A percentile compares a stretch with the other conserved stretches of the same genome.
Conservation (phyloP, 2,888 invertebrate species). For the Mechanitis messenoides region DNA sequence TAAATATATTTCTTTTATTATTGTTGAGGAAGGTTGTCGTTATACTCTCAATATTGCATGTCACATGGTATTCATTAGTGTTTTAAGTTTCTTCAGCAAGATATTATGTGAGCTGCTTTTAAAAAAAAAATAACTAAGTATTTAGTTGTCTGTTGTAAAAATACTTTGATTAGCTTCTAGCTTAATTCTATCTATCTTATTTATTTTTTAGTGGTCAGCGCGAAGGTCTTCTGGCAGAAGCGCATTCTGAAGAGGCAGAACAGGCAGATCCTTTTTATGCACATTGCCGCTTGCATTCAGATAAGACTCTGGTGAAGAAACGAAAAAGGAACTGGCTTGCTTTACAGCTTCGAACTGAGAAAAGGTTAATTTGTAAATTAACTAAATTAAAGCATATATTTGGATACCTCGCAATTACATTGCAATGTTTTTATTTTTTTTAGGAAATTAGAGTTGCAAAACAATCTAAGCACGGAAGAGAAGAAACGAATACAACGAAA, state of each 20-base stretch:
- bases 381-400: not conserved
- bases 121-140: too few species aligned
- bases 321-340: slow-evolving; percentile 91
- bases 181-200: not conserved
- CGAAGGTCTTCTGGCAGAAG: slow-evolving; percentile 94
- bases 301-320: slow-evolving; percentile 88
- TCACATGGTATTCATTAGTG: too few species aligned
- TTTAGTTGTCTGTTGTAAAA: too few species aligned
- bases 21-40: too few species aligned
- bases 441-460: slow-evolving; percentile 77
- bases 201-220: slow-evolving; percentile 85
- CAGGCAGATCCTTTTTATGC: slow-evolving; percentile 98
- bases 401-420: too few species aligned
- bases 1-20: not conserved
- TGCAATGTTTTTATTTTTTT: slow-evolving; percentile 16
- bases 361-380: slow-evolving; percentile 55
- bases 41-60: too few species aligned
- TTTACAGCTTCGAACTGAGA: slow-evolving; percentile 86
- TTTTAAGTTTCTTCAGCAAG: too few species aligned
- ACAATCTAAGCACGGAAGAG: slow-evolving; percentile 80
- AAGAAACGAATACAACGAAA: slow-evolving; percentile 87
- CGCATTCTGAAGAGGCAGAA: slow-evolving; percentile 91
- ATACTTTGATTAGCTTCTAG: too few species aligned
- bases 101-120: too few species aligned
- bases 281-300: slow-evolving; percentile 96